These are phyloP conservation scores for Lottia gigantea DNA, from an alignment of 2,888 invertebrate species.

Conservation along the genomic window DNA sequence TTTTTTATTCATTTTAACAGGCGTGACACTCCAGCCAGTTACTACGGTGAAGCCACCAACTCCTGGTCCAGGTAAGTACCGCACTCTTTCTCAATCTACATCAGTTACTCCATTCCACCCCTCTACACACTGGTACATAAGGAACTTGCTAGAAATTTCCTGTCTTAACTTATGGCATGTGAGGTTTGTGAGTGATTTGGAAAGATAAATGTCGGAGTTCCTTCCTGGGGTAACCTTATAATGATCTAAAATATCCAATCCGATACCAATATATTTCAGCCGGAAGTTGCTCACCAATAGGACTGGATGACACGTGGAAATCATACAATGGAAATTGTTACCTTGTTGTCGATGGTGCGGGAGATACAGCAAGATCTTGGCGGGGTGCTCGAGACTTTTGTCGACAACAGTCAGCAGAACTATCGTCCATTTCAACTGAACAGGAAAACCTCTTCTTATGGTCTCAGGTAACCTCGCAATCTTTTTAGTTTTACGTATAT, in stretches of 20 bases:
- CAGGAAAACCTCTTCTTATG: constrained; percentile 46
- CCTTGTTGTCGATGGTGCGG: constrained; percentile 32
- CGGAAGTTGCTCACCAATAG: not conserved
- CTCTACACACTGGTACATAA: no score
- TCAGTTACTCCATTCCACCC: no score
- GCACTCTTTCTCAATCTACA: constrained; percentile 11
- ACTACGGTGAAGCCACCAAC: constrained; percentile 24
- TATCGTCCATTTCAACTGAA: constrained; percentile 40
- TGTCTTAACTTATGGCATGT: no score
- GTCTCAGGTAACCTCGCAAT: not conserved
- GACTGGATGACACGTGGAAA: constrained; percentile 3
- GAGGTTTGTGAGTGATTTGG: no score
- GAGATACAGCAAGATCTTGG: constrained; percentile 41
- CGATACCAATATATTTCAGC: not conserved
- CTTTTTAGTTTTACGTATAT: no score
- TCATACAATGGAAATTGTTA: constrained; percentile 36
- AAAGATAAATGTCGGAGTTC: constrained; percentile 12
- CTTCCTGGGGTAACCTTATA: no score
- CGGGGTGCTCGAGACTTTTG: constrained; percentile 39
- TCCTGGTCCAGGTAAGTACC: constrained; percentile 24
- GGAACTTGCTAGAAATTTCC: no score
- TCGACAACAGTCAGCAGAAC: constrained; percentile 37
- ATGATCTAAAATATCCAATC: not conserved
- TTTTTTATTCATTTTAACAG: not conserved
- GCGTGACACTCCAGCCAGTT: not conserved